phyloP scores from a whole-genome alignment of 2,888 invertebrate species.

The Caenorhabditis zanzibari region DNA sequence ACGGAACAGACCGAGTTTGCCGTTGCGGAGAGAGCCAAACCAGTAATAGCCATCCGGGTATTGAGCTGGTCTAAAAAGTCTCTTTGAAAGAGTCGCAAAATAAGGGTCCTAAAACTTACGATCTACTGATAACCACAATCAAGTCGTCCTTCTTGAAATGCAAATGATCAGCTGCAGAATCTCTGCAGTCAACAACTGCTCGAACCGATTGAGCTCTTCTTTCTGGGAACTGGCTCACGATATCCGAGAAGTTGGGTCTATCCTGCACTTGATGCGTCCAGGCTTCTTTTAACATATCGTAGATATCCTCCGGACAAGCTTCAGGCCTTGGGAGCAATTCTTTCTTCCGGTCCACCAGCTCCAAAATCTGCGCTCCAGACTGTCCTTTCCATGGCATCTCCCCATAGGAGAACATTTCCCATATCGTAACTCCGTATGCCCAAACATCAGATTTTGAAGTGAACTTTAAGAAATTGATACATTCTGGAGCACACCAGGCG shows the following conservation, averaged over 20 bases:
- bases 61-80: slow-evolving; percentile 71
- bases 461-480: slow-evolving; percentile 95
- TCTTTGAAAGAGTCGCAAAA: background rate
- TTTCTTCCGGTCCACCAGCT: slow-evolving; percentile 92
- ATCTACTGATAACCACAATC: slow-evolving; percentile 93
- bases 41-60: slow-evolving; percentile 86
- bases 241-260: slow-evolving; percentile 93
- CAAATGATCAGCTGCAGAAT: slow-evolving; percentile 88
- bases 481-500: slow-evolving; percentile 99
- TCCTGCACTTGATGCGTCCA: slow-evolving; percentile 95
- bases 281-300: slow-evolving; percentile 93
- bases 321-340: slow-evolving; percentile 68
- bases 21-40: slow-evolving; percentile 93
- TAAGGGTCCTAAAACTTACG: slow-evolving; percentile 84
- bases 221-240: slow-evolving; percentile 84
- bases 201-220: slow-evolving; percentile 91
- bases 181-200: slow-evolving; percentile 87
- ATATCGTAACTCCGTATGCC: slow-evolving; percentile 98
- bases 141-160: slow-evolving; percentile 92
- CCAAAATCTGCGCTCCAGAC: slow-evolving; percentile 94
- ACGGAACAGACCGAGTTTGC: slow-evolving; percentile 84
- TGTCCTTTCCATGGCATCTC: slow-evolving; percentile 98
- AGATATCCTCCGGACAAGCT: slow-evolving; percentile 95
- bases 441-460: slow-evolving; percentile 98
- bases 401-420: slow-evolving; percentile 99